These are phyloP conservation scores for Drosophila acutilabella DNA, from an alignment of 2,888 invertebrate species.

Conservation along the genomic window DNA sequence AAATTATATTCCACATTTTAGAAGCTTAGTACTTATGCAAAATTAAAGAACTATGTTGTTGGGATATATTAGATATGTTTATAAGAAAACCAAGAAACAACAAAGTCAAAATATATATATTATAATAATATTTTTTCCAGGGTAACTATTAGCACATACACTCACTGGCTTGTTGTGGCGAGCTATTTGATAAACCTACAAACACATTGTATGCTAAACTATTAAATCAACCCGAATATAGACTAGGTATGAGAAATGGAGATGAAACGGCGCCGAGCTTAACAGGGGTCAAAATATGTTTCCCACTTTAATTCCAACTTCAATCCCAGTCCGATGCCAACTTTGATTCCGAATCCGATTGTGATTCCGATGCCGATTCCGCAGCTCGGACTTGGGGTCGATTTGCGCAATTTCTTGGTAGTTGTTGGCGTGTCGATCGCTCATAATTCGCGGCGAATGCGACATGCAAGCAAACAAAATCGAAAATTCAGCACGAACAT, in stretches of 20 bases:
- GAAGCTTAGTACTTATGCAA: no score
- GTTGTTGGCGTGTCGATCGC: slow-evolving; percentile 79
- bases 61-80: no score
- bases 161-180: not conserved
- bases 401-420: slow-evolving; percentile 75
- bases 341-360: slow-evolving; percentile 11
- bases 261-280: slow-evolving; percentile 22
- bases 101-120: no score
- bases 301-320: slow-evolving; percentile 9
- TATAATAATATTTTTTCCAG: no score
- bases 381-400: slow-evolving; percentile 36
- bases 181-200: slow-evolving; percentile 64
- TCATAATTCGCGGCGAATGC: slow-evolving; percentile 67
- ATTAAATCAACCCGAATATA: slow-evolving; percentile 60
- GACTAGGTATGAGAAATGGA: slow-evolving; percentile 34
- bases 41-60: no score
- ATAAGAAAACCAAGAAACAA: no score
- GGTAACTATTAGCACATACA: not conserved
- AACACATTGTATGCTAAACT: slow-evolving; percentile 79
- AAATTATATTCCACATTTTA: no score
- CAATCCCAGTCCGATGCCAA: slow-evolving; percentile 3
- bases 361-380: slow-evolving; percentile 11
- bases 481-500: slow-evolving; percentile 82
- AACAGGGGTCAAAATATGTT: slow-evolving; percentile 19
- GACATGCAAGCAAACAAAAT: slow-evolving; percentile 80